phyloP scores from a whole-genome alignment of 2,113 vertebrate genomes.

The Cheirogaleus medius region DNA sequence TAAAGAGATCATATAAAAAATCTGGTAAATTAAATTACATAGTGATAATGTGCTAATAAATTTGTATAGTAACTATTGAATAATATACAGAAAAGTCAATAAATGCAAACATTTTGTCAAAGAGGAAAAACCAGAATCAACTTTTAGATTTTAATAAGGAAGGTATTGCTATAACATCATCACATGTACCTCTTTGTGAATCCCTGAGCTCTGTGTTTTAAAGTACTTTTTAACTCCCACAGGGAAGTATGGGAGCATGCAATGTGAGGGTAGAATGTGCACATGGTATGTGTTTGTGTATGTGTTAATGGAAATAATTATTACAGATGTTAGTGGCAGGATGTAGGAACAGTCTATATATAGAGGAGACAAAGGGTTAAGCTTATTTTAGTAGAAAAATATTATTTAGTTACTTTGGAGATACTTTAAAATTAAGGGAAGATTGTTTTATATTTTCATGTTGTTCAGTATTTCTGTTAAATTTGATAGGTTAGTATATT shows the following conservation, averaged over 20 bases:
- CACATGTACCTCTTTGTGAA: background rate
- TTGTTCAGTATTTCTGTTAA: background rate
- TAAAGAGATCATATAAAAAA: background rate
- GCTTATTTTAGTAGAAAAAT: conserved; percentile 26
- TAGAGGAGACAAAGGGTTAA: background rate
- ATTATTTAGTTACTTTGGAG: background rate
- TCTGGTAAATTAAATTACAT: conserved; percentile 11
- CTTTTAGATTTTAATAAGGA: background rate
- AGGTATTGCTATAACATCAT: background rate
- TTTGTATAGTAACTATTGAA: background rate
- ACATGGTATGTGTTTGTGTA: background rate
- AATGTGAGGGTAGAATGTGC: background rate
- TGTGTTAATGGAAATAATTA: background rate
- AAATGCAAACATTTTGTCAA: conserved; percentile 3
- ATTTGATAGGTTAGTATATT: background rate
- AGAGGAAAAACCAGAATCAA: background rate
- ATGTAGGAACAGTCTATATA: background rate
- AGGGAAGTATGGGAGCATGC: background rate
- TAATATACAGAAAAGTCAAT: background rate
- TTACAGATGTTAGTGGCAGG: background rate
- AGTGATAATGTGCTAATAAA: conserved; percentile 45
- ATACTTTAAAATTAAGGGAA: conserved; percentile 2
- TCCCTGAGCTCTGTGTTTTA: background rate
- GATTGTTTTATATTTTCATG: background rate
- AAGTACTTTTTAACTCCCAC: background rate